Conservation (phyloP, 2,888 invertebrate species). For the Zelleria hepariella region DNA sequence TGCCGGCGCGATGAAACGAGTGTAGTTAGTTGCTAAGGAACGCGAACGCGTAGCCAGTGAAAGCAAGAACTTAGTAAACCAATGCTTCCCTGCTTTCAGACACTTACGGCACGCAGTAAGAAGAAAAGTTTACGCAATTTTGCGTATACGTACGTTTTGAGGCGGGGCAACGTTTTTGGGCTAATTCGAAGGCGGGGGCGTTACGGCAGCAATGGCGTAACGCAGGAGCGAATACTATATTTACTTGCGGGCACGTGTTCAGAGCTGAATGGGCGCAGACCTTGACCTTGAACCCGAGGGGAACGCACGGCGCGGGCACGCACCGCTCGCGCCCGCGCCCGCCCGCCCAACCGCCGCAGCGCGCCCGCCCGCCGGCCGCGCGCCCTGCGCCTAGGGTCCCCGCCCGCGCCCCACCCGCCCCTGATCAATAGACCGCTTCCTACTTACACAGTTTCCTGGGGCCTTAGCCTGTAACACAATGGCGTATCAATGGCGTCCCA, state of each 20-base stretch:
- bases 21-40: slow-evolving; percentile 2
- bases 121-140: neutral
- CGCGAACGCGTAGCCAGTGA: neutral
- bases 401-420: slow-evolving; percentile 12
- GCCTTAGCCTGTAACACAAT: no score
- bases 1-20: neutral
- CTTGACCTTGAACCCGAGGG: slow-evolving; percentile 65
- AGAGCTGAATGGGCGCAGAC: slow-evolving; percentile 61
- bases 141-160: neutral
- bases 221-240: slow-evolving; percentile 56
- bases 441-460: slow-evolving; percentile 41
- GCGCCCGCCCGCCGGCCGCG: slow-evolving; percentile 13
- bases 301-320: slow-evolving; percentile 48
- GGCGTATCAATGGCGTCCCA: no score
- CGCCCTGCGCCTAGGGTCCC: slow-evolving; percentile 19
- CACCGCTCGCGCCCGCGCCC: slow-evolving; percentile 23
- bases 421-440: slow-evolving; percentile 51
- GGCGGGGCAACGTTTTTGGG: slow-evolving; percentile 1
- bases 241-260: slow-evolving; percentile 69
- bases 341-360: slow-evolving; percentile 11
- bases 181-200: slow-evolving; percentile 14
- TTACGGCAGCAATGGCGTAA: slow-evolving; percentile 46
- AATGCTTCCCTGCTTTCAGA: no score
- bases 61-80: neutral
- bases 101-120: neutral